Conservation (phyloP, 2,113 vertebrate genomes). For the Peromyscus californicus region DNA sequence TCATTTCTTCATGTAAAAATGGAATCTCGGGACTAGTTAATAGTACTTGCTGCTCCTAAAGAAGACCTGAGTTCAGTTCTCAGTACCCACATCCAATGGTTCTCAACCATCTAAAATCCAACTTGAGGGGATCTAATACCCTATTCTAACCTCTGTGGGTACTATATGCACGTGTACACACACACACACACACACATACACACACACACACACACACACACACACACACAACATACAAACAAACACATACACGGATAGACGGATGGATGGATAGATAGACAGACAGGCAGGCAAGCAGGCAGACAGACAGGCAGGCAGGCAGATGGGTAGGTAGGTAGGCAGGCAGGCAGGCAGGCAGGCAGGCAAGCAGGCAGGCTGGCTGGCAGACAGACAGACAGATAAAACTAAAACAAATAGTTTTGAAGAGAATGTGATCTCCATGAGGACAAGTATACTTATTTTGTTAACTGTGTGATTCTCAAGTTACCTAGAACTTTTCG, state of each 20-base stretch:
- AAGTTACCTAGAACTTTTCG: not conserved
- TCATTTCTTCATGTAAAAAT: not conserved
- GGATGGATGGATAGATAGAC: no score
- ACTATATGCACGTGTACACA: not conserved
- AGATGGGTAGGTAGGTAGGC: no score
- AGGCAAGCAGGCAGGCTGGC: no score
- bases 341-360: no score
- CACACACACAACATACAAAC: not conserved
- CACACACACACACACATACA: not conserved
- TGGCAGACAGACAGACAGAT: no score
- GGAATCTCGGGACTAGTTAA: not conserved
- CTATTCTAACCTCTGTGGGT: not conserved
- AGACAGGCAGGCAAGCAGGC: fast-evolving
- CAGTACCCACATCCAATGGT: not conserved
- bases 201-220: no score
- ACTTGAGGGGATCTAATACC: not conserved
- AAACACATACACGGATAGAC: no score
- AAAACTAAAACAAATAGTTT: not conserved
- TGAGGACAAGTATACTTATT: not conserved
- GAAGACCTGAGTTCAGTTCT: not conserved
- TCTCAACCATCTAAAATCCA: not conserved
- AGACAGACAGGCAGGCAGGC: no score
- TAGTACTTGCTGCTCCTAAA: not conserved
- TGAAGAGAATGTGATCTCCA: not conserved
- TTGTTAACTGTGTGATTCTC: not conserved